Base-by-base conservation (phyloP, 2,888 invertebrate genomes). In the Synergus umbraculus region DNA sequence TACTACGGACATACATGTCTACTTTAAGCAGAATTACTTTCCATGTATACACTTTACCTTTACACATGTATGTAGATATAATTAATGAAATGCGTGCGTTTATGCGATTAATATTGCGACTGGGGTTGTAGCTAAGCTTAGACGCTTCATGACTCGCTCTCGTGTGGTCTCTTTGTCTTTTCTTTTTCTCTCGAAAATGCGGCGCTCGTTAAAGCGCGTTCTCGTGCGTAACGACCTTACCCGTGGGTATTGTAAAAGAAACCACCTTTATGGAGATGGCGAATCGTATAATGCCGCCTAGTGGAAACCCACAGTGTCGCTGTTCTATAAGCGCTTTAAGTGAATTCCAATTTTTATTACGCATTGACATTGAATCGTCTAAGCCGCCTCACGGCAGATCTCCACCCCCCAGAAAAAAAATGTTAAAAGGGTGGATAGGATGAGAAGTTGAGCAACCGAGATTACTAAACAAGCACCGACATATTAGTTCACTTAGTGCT, bases 151-250 rank as follows among this genome's bases (percentile, higher is more conserved):
- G 67, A 18, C 22, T 18, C 44, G 18, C 44, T 67, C 69, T 73
- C 69, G 69, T 69, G 69, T 69, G 69, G 54, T 73, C 76, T 76
- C 46, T 65, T 76, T 76, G 76, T 79, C 79, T 76, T 63, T 67
- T 69, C 2, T 44, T 67, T 44, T 60, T 66, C 66, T 44, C 41
- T 64, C 43, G 54, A 79, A 79, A 79, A 79, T 49, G 63, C 65
- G 37, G 29, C 60, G 44, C 63, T 78, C 58, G 60, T 78, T 78
- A 69, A 86, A 82, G 78, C 80, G 78, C 76, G 79, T 83, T 84
- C 84, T 83, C 85, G 80, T 83, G 85, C 85, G 83, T 86, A 83
- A 87, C 86, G 84, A 85, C 81, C 73, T 83, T 78, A 77, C 78
- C 49, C 41, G 37, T 49, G 46, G 64, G 65, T 46, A 77, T 64